phyloP scores from a whole-genome alignment of 1,140 invertebrate genomes.

The Eueides isabella region DNA sequence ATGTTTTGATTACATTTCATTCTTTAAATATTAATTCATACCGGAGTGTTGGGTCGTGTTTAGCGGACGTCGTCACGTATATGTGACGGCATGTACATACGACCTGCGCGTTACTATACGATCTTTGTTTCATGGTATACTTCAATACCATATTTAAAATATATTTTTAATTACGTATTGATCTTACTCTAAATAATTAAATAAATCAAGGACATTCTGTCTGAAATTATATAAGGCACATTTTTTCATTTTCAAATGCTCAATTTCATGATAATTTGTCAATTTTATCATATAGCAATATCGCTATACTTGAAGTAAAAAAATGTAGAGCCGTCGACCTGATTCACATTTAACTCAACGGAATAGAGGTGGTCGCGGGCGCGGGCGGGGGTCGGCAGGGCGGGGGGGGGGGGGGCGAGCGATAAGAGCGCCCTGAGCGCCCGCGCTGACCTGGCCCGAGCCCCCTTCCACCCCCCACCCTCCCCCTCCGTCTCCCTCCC shows the following conservation, averaged over 20 bases:
- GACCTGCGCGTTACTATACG: too few species aligned
- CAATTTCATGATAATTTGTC: not conserved
- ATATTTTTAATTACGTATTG: too few species aligned
- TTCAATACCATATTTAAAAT: too few species aligned
- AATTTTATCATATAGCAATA: not conserved
- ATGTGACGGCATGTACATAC: not conserved
- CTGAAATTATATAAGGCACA: not conserved
- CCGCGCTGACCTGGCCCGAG: constrained; percentile 29
- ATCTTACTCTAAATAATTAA: too few species aligned
- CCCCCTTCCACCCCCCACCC: constrained; percentile 11
- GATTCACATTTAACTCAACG: constrained; percentile 31
- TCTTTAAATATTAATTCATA: constrained; percentile 1
- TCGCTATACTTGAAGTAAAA: constrained; percentile 19
- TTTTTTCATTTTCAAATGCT: not conserved
- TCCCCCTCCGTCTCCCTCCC: not conserved
- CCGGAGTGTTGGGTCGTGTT: not conserved
- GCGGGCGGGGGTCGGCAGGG: constrained; percentile 31
- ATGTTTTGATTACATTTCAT: constrained; percentile 11
- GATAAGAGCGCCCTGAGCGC: constrained; percentile 51
- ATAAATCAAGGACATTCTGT: too few species aligned
- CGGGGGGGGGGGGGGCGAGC: constrained; percentile 29
- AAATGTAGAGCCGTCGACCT: constrained; percentile 33
- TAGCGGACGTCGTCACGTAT: not conserved
- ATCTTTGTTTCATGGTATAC: too few species aligned
- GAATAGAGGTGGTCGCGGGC: constrained; percentile 24